Evolutionary conservation across 1,140 invertebrate genomes (phyloP), one percentile per base, ranked within the genome.

Genomic region (Ceratoteleas bidentatus): DNA sequence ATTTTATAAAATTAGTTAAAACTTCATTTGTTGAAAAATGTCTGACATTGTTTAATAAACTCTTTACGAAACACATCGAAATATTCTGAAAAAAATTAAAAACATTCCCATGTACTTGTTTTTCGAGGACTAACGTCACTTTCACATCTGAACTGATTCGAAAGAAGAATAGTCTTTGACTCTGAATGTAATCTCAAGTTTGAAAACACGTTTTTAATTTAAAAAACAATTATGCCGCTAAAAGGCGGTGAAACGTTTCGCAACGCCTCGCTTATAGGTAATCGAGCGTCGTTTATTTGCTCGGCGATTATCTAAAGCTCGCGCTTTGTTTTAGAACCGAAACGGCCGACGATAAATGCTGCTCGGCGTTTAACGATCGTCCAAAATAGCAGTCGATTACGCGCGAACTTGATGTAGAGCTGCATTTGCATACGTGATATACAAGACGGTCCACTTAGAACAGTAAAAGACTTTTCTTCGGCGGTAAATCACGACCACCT

Each of bases 401-500:
- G 43, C 10, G 53, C 53, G 54, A 58, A 66, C 58, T 61, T 50
- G 57, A 60, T 58, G 58, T 45, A 15, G 15, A 40, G 34, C 34
- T 14, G 16, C 15, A 75, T 75, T 66, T 66, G 64, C 64, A 76
- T 68, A 57, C 32, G 56, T 50, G 38, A 61, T 76, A 56, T 68
- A 54, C 45, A 52, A 16, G 61, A 76, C 60, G 38, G 32, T 60
- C 62, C 45, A 57, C 33, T 74, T 75, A 34, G 13, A 60, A 68
- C 64, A 66, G 38, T 76, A 53, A 68, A 66, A 56, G 10, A 36
- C 5, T 61, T 54, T 61, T 61, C 56, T 54, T 43, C 3, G 56
- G 7, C 62, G 14, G 68, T 68, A 72, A 72, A 72, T 72, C 45
- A 69, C 43, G 16, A 14, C 8, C 15, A n/a, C 11, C 13, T 11